A percentile compares a stretch with the other conserved stretches of the same genome.
phyloP scores from a whole-genome alignment of 1,140 invertebrate genomes.

The Cheumatopsyche charites region DNA sequence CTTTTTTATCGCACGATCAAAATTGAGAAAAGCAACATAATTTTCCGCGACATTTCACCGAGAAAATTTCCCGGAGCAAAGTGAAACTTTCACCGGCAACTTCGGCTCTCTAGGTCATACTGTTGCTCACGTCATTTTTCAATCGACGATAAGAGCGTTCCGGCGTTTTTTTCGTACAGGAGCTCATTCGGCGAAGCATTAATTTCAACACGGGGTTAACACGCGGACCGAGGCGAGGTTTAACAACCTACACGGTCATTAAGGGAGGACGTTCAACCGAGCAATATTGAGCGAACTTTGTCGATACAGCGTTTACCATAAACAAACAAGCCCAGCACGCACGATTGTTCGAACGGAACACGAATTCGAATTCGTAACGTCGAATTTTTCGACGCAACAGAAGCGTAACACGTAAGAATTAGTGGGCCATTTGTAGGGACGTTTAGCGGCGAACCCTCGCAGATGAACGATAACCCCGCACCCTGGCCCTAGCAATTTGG shows the following conservation, averaged over 20 bases:
- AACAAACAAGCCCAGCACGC: neutral
- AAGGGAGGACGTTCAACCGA: conserved; percentile 3
- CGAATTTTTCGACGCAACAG: no score
- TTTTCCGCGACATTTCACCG: no score
- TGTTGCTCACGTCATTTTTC: conserved; percentile 5
- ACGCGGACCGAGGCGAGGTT: neutral
- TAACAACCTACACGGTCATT: conserved; percentile 1
- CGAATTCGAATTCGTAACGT: no score
- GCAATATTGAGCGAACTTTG: neutral
- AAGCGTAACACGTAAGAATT: neutral
- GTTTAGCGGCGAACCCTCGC: neutral
- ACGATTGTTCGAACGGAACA: neutral
- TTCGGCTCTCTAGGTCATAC: no score
- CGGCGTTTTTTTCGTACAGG: neutral
- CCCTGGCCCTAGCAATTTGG: neutral
- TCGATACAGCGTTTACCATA: neutral
- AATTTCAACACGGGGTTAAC: conserved; percentile 1
- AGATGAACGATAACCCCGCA: conserved; percentile 17
- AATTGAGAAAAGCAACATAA: no score
- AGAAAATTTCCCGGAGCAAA: no score
- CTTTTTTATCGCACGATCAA: no score
- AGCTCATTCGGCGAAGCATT: conserved; percentile 3
- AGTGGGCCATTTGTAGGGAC: conserved; percentile 11
- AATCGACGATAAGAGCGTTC: conserved; percentile 13
- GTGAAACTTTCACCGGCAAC: no score